Evolutionary conservation across 2,888 invertebrate genomes (phyloP), one percentile per base, ranked within the genome.

Genomic region (Harmothoe impar): DNA sequence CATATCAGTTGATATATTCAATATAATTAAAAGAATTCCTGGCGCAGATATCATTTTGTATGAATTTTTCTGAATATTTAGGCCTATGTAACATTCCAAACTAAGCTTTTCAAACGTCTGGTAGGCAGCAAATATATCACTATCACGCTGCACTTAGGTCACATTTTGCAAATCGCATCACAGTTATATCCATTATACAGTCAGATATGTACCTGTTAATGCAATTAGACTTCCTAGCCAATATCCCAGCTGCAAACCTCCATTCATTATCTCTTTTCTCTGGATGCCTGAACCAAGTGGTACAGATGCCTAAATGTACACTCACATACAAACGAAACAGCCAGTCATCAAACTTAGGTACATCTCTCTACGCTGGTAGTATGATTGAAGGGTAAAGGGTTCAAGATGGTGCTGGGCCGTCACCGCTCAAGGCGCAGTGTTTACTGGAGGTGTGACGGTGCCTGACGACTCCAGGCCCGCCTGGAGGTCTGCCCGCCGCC

Each of bases 391-490:
- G 81, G 17, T 35, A 43, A 81, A n/a, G 5, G 35, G 81, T 43
- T 43, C 81, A 43, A 43, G 81, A 33, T 81, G 81, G 35, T 15
- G 29, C 77, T 15, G 29, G 29, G 25, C 77, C 77, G 77, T 23
- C 81, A 43, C 35, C 15, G 33, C 33, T 35, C 33, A 25, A 33
- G 31, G 81, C 7, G 81, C 81, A 15, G 43, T 81, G 81, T 81
- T 81, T 81, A 81, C 81, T 17, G 35, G 35, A 43, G 35, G 81
- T 81, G 35, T 81, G 81, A 81, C 81, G 81, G 81, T 10, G 81
- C 81, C 35, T 43, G 81, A 81, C 81, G 35, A n/a, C 81, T 33
- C 43, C 81, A 43, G 81, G 81, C 81, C 81, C 81, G 81, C 81
- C 81, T 81, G 81, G 81, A 81, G 81, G 81, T 23, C 7, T 10